phyloP scores from a whole-genome alignment of 2,113 vertebrate genomes.

The Limanda limanda region DNA sequence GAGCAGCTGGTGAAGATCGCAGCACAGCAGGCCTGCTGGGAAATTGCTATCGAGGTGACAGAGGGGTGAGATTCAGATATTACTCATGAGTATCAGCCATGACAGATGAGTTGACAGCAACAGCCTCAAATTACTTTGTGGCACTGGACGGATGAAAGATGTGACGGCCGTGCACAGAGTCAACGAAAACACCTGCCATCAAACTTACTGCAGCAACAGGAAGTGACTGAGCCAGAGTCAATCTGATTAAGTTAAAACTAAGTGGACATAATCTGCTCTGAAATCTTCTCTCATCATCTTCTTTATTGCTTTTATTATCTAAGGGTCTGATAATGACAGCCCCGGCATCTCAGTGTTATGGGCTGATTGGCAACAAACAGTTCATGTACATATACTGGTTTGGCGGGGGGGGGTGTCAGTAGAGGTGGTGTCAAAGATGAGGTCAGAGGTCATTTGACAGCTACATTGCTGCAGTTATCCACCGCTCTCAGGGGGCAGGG shows the following conservation, averaged over 20 bases:
- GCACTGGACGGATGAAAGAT: slow-evolving; percentile 82
- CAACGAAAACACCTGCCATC: slow-evolving; percentile 69
- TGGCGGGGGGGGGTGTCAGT: neutral
- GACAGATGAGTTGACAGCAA: slow-evolving; percentile 61
- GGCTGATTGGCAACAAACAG: slow-evolving; percentile 86
- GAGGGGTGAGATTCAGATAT: neutral
- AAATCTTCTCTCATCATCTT: neutral
- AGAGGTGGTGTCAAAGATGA: slow-evolving; percentile 75
- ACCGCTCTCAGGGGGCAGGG: too few relatives aligned
- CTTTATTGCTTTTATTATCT: neutral
- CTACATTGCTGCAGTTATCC: neutral
- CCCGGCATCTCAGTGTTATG: slow-evolving; percentile 47
- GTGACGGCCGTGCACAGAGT: slow-evolving; percentile 84
- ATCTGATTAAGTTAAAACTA: too few relatives aligned
- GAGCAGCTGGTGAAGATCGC: too few relatives aligned
- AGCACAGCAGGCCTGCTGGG: neutral
- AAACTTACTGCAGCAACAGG: slow-evolving; percentile 72
- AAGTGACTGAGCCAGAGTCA: neutral
- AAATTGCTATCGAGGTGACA: slow-evolving; percentile 26
- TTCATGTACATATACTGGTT: neutral
- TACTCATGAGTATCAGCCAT: slow-evolving; percentile 38
- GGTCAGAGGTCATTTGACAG: slow-evolving; percentile 2
- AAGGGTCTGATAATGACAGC: neutral
- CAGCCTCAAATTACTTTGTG: slow-evolving; percentile 72
- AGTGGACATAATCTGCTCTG: neutral